A percentile compares a stretch with the other conserved stretches of the same genome.
Evolutionary conservation across 2,888 invertebrate species (phyloP).

Genomic region (Pristionchus arcanus): DNA sequence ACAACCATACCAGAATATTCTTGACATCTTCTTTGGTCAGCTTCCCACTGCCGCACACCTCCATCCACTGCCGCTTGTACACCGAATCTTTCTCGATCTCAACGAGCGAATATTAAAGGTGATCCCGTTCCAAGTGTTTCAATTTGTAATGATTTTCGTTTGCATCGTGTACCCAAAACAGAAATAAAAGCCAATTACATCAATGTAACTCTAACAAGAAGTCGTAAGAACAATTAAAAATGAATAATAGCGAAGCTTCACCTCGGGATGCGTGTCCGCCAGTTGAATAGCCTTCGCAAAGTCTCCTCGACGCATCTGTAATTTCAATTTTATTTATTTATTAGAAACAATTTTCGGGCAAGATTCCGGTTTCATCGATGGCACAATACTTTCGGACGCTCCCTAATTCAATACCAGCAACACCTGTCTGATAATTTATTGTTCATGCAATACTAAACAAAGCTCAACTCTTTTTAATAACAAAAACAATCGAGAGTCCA

Average conservation of each 20-base stretch:
- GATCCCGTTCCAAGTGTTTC: too few species aligned
- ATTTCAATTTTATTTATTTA: not conserved
- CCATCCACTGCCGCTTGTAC: conserved; percentile 68
- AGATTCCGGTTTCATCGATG: not conserved
- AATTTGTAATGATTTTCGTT: too few species aligned
- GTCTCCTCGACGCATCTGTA: conserved; percentile 51
- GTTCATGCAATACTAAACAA: too few species aligned
- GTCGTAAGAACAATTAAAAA: too few species aligned
- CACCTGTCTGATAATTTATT: too few species aligned
- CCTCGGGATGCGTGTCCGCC: conserved; percentile 51
- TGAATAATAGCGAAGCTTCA: not conserved
- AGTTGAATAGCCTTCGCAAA: conserved; percentile 46
- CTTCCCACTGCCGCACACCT: conserved; percentile 60
- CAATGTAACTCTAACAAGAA: too few species aligned
- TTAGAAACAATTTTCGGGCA: too few species aligned
- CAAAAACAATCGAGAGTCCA: not conserved
- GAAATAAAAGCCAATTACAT: too few species aligned
- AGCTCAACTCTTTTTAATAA: too few species aligned
- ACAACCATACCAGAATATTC: conserved; percentile 60
- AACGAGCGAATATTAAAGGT: not conserved
- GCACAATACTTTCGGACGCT: too few species aligned
- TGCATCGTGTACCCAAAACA: too few species aligned
- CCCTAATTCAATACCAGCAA: not conserved
- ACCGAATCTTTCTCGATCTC: conserved; percentile 52
- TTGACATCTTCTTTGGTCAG: conserved; percentile 62